These are phyloP conservation scores for Harpagifer antarcticus DNA, from an alignment of 2,797 vertebrate genomes.

Conservation along the genomic window DNA sequence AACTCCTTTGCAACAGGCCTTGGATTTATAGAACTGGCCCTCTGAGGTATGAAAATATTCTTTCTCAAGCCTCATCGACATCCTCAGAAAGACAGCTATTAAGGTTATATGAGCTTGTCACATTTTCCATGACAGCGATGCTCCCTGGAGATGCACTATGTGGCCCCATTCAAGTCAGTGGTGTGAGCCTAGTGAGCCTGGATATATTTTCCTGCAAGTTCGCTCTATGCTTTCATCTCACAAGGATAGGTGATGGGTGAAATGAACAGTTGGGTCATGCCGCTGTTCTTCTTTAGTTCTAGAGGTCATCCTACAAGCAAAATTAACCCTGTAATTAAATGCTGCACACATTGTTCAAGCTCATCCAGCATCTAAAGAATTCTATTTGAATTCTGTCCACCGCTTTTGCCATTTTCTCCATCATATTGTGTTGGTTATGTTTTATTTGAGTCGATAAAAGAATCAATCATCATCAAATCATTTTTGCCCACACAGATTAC, in stretches of 20 bases:
- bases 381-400: conserved; percentile 1
- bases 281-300: conserved; percentile 53
- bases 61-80: conserved; percentile 42
- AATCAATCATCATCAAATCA: conserved; percentile 29
- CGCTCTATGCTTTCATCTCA: conserved; percentile 44
- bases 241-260: conserved; percentile 35
- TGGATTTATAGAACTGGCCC: conserved; percentile 39
- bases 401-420: neutral
- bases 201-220: conserved; percentile 57
- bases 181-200: conserved; percentile 46
- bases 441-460: neutral
- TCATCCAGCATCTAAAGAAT: neutral
- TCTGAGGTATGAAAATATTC: conserved; percentile 27
- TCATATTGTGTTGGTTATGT: neutral
- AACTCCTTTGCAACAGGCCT: conserved; percentile 12
- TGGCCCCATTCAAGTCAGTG: conserved; percentile 48
- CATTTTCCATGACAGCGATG: conserved; percentile 48
- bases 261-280: conserved; percentile 54
- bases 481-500: conserved; percentile 21
- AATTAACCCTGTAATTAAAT: conserved; percentile 7
- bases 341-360: neutral
- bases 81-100: conserved; percentile 40
- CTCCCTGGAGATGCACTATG: conserved; percentile 50
- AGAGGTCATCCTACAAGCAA: conserved; percentile 7
- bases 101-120: conserved; percentile 57